Base-by-base conservation (phyloP, 2,797 vertebrate species). In the Tadarida brasiliensis region DNA sequence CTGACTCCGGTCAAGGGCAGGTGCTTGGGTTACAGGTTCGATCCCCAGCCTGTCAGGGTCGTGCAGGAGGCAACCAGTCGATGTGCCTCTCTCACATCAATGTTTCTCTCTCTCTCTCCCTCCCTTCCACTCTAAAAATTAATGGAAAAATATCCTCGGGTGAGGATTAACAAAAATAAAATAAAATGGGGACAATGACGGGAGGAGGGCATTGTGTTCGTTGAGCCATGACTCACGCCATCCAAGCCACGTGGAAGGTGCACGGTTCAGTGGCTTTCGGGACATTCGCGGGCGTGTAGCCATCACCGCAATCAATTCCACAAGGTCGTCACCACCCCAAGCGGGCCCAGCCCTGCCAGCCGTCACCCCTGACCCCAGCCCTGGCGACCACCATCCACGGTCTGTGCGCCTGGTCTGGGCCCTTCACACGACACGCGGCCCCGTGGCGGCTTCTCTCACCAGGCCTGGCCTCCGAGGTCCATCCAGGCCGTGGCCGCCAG, bases 301-400 rank as follows among this genome's bases (percentile, higher is more conserved):
- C 74, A 1, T 22, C 26, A 3, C 49, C 19, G 11, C 28, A 3
- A 4, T 4, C 87, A 5, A 3, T 16, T 11, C 30, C 22, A 22
- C 35, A 12, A 11, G 35, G 1, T 1, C 11, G 3, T 17, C 35
- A 0, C 2, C 51, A 0, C 9, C n/a, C 19, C 63, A 24, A 2
- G 10, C 3, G 0, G 26, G 24, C 15, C 17, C 57, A 8, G 70
- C 56, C 28, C 35, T 11, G 9, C 1, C 0, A 5, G 9, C 70
- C 0, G 0, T 19, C 39, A n/a, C 17, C 28, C 80, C n/a, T 11
- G 0, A 0, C 16, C 24, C n/a, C 24, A 10, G n/a, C 26, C n/a
- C 19, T 11, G 20, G 73, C 16, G 4, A 14, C 35, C 51, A 3
- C 20, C 2, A 26, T 24, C 49, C 4, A 19, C 76, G 5, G 28